A percentile compares a stretch with the other conserved stretches of the same genome.
These are phyloP conservation scores for Amniataba percoides DNA, from an alignment of 2,797 vertebrate species.

Conservation along the genomic window DNA sequence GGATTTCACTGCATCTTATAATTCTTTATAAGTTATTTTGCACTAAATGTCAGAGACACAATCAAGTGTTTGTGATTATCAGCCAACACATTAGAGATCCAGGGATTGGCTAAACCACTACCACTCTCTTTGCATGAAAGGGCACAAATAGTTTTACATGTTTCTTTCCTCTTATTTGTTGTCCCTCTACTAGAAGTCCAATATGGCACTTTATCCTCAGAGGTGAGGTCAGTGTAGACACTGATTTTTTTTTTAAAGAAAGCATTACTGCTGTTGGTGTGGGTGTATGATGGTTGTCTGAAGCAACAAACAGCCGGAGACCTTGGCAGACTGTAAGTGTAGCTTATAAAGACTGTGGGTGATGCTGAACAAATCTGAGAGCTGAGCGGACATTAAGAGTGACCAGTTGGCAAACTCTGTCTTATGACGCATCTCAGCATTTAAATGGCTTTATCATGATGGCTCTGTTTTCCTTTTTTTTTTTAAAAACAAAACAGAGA, in stretches of 20 bases:
- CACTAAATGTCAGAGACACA: slow-evolving; percentile 84
- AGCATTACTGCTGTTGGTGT: slow-evolving; percentile 39
- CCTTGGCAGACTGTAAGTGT: slow-evolving; percentile 56
- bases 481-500: slow-evolving; percentile 48
- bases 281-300: slow-evolving; percentile 79
- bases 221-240: slow-evolving; percentile 60
- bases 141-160: slow-evolving; percentile 65
- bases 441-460: slow-evolving; percentile 69
- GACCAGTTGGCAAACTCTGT: slow-evolving; percentile 46
- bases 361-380: slow-evolving; percentile 62
- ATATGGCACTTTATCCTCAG: slow-evolving; percentile 81
- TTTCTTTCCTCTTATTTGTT: slow-evolving; percentile 48
- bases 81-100: slow-evolving; percentile 66
- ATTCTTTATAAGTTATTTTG: slow-evolving; percentile 77
- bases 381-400: slow-evolving; percentile 67
- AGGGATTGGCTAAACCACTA: slow-evolving; percentile 73
- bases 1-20: slow-evolving; percentile 63
- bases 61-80: slow-evolving; percentile 79
- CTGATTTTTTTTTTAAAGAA: slow-evolving; percentile 44
- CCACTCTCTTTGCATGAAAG: slow-evolving; percentile 76
- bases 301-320: slow-evolving; percentile 71
- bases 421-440: slow-evolving; percentile 79
- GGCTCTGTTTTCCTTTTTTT: slow-evolving; percentile 54
- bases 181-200: slow-evolving; percentile 59
- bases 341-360: slow-evolving; percentile 51